These are phyloP conservation scores for Brachymystax lenok DNA, from an alignment of 2,797 vertebrate species.

Conservation along the genomic window DNA sequence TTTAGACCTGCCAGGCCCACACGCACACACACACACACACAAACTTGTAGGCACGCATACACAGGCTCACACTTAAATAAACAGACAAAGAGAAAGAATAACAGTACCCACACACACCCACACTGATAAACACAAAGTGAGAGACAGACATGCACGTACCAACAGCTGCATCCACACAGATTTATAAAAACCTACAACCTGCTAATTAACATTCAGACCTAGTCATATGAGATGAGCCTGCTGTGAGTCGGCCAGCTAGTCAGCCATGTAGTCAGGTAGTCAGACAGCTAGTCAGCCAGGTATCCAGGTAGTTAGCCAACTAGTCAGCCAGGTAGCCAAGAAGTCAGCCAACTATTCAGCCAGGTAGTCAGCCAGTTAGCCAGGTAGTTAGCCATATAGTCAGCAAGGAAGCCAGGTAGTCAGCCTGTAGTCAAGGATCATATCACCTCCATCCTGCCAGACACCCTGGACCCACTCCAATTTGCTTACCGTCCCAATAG, in stretches of 20 bases:
- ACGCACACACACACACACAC: background rate
- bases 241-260: conserved; percentile 23
- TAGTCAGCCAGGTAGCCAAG: too few relatives aligned
- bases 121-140: background rate
- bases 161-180: background rate
- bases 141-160: background rate
- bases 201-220: conserved; percentile 29
- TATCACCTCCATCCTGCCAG: too few relatives aligned
- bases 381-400: too few relatives aligned
- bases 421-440: too few relatives aligned
- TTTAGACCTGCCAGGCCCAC: conserved; percentile 8
- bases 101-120: background rate
- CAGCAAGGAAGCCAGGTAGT: too few relatives aligned
- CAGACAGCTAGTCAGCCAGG: too few relatives aligned
- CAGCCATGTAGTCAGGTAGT: too few relatives aligned
- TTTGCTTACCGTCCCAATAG: too few relatives aligned
- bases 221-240: conserved; percentile 33
- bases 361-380: too few relatives aligned
- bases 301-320: too few relatives aligned
- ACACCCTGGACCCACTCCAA: too few relatives aligned
- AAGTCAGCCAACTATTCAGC: too few relatives aligned
- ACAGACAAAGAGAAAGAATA: conserved; percentile 13
- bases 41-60: background rate
- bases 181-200: background rate
- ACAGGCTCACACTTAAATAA: conserved; percentile 2